Evolutionary conservation across 2,888 invertebrate genomes (phyloP).

Genomic region (Xiphydria camelus): DNA sequence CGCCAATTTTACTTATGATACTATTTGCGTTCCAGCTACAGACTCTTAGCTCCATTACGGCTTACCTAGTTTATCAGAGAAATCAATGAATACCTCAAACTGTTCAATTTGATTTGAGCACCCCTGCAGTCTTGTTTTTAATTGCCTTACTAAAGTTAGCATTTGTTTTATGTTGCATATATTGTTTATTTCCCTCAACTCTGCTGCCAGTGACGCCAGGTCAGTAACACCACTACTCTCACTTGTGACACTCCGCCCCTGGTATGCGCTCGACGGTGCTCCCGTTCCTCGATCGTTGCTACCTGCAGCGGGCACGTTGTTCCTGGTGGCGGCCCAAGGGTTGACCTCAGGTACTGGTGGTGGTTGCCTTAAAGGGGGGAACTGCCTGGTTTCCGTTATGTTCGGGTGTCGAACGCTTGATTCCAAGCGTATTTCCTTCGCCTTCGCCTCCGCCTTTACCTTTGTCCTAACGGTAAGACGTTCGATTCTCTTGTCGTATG

Average conservation of each 20-base stretch:
- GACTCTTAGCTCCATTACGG: constrained; percentile 13
- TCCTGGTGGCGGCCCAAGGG: too few species aligned
- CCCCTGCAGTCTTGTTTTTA: not conserved
- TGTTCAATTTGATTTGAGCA: not conserved
- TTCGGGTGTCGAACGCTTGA: not conserved
- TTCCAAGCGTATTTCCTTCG: too few species aligned
- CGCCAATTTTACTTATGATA: constrained; percentile 13
- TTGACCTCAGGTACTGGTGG: too few species aligned
- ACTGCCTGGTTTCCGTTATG: not conserved
- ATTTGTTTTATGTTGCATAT: constrained; percentile 4
- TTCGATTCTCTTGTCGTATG: constrained; percentile 20
- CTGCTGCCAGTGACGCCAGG: too few species aligned
- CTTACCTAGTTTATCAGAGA: not conserved
- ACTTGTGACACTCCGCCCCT: too few species aligned
- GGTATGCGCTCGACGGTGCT: too few species aligned
- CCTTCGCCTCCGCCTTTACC: not conserved
- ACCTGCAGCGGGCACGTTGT: too few species aligned
- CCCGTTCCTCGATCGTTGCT: too few species aligned
- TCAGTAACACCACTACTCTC: too few species aligned
- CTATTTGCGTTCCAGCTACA: constrained; percentile 32
- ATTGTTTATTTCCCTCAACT: not conserved
- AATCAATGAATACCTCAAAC: not conserved
- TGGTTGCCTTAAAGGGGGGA: too few species aligned
- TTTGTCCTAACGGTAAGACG: constrained; percentile 1
- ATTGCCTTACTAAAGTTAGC: constrained; percentile 13